phyloP scores from a whole-genome alignment of 2,888 invertebrate species.

The Calephelis perditalis region DNA sequence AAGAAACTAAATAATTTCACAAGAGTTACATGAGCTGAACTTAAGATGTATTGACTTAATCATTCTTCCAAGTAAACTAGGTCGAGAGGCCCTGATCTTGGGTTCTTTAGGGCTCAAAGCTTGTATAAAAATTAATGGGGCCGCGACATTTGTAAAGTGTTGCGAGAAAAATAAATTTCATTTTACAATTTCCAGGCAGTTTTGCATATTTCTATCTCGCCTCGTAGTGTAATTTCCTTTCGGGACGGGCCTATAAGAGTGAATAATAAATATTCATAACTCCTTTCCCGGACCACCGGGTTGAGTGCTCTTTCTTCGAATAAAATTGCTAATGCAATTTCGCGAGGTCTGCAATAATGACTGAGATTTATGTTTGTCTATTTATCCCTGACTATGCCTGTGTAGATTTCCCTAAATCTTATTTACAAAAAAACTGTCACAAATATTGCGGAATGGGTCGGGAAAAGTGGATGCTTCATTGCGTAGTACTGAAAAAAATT shows the following conservation, averaged over 20 bases:
- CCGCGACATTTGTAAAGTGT: slow-evolving; percentile 11
- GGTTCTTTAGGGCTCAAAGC: slow-evolving; percentile 12
- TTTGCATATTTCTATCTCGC: slow-evolving; percentile 28
- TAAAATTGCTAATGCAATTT: slow-evolving; percentile 35
- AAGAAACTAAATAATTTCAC: no score
- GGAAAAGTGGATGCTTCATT: no score
- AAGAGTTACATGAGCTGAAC: no score
- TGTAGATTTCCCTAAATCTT: slow-evolving; percentile 2
- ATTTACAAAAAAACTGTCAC: no score
- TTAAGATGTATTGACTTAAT: slow-evolving; percentile 7
- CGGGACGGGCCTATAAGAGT: slow-evolving; percentile 29
- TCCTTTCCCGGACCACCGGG: slow-evolving; percentile 31
- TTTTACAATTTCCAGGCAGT: slow-evolving; percentile 24
- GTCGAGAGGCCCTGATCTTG: slow-evolving; percentile 6
- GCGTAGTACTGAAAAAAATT: no score
- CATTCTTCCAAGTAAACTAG: slow-evolving; percentile 3
- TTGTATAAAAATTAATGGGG: slow-evolving; percentile 16
- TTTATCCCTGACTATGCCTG: background rate
- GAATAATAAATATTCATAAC: slow-evolving; percentile 38
- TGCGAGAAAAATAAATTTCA: slow-evolving; percentile 23
- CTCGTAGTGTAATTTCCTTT: slow-evolving; percentile 25
- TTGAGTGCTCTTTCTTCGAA: slow-evolving; percentile 30
- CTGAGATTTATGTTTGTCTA: background rate
- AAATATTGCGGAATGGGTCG: no score
- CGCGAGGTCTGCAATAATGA: slow-evolving; percentile 17